Evolutionary conservation across 2,797 vertebrate species (phyloP), one percentile per base, ranked within the genome.

Genomic region (Tympanoctomys barrerae): DNA sequence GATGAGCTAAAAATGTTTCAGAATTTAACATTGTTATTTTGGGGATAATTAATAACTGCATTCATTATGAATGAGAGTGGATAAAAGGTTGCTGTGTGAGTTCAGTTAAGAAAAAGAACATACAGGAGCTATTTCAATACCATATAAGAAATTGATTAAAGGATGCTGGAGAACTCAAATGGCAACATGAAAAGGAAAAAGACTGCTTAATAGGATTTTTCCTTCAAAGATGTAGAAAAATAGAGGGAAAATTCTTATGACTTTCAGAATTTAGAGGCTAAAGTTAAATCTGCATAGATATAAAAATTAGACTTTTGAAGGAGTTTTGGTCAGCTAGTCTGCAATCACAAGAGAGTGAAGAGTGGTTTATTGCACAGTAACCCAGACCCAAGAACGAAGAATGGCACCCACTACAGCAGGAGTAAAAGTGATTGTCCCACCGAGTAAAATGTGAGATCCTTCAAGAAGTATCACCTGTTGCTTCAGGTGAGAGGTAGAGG

Each of bases 211-310:
- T 78, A 93, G 84, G 1, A 2, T 39, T 68, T 39, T 91, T 3
- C 1, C 42, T 71, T 85, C 70, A 59, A n/a, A 78, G 16, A 39
- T 61, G 33, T 4, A 18, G 24, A 13, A 18, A 21, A 21, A 61
- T 9, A 59, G 33, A 10, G 0, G 33, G 2, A 42, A 39, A 64
- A 42, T 39, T 0, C 28, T 61, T 26, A 31, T 1, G 5, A 1
- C 77, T 89, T 79, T 90, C 9, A 57, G 18, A 70, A 81, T 4
- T 57, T 54, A 33, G 19, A 77, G 3, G 14, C 4, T n/a, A 80
- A 70, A 14, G 4, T 59, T 78, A 16, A 33, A 83, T 59, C 4
- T 1, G 24, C 9, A 46, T 13, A 46, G 2, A 90, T 36, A 73
- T 87, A 24, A 3, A 42, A 87, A 14, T 92, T 24, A 90, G 36